Evolutionary conservation across 2,113 vertebrate species (phyloP).

Genomic region (Periophthalmodon schlosseri): DNA sequence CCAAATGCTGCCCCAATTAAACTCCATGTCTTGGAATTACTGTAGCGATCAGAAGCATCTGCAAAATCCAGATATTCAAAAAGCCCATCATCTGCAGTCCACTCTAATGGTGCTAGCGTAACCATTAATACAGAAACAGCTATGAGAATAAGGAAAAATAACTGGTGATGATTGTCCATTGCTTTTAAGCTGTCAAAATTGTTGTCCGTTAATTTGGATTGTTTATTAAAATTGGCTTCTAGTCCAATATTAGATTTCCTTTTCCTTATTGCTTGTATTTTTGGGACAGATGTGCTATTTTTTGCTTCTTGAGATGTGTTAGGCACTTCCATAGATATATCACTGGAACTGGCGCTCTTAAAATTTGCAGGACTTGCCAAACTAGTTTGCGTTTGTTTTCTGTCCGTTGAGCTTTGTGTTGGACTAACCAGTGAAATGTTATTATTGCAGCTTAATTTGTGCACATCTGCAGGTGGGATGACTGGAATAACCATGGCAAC

Average conservation of each 20-base stretch:
- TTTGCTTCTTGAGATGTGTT: neutral
- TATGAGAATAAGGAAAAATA: constrained; percentile 80
- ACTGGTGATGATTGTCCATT: constrained; percentile 69
- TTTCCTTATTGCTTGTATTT: constrained; percentile 6
- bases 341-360: neutral
- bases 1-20: constrained; percentile 76
- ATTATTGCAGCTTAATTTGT: constrained; percentile 47
- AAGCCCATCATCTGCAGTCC: constrained; percentile 82
- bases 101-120: constrained; percentile 73
- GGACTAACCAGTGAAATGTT: constrained; percentile 42
- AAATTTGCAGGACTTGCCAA: neutral
- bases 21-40: constrained; percentile 75
- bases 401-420: neutral
- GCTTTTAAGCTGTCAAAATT: constrained; percentile 55
- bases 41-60: constrained; percentile 81
- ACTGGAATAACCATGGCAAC: constrained; percentile 77
- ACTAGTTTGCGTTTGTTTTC: neutral
- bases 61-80: constrained; percentile 88
- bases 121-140: constrained; percentile 79
- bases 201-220: neutral
- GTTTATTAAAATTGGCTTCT: neutral
- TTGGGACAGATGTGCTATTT: neutral
- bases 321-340: neutral
- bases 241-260: constrained; percentile 26
- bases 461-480: constrained; percentile 57